A percentile compares a stretch with the other conserved stretches of the same genome.
Conservation (phyloP, 2,797 vertebrate genomes). For the Chelmon rostratus region DNA sequence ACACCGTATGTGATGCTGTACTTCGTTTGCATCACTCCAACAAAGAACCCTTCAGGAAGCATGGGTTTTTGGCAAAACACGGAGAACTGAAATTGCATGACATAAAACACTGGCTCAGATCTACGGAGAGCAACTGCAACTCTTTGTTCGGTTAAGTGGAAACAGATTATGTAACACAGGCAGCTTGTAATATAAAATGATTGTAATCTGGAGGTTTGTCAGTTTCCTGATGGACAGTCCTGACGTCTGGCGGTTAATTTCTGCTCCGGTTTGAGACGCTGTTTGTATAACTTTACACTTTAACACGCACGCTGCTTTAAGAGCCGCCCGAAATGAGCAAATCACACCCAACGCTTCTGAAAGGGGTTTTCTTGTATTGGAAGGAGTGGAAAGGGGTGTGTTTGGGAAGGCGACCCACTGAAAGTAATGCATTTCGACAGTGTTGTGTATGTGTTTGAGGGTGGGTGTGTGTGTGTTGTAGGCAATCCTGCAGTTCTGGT, state of each 20-base stretch:
- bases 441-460: conserved; percentile 37
- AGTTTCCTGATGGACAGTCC: not conserved
- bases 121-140: conserved; percentile 5
- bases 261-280: conserved; percentile 25
- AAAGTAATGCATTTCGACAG: conserved; percentile 74
- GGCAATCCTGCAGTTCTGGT: conserved; percentile 75
- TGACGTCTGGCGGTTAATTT: conserved; percentile 26
- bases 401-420: conserved; percentile 44
- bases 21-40: not conserved
- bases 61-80: not conserved
- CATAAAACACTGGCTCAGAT: not conserved
- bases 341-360: conserved; percentile 30
- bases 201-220: not conserved
- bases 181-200: not conserved
- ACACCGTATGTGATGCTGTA: not conserved
- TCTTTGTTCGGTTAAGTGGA: conserved; percentile 47
- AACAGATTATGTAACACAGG: conserved; percentile 49
- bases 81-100: not conserved
- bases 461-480: conserved; percentile 69
- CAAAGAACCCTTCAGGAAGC: not conserved
- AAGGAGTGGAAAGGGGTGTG: conserved; percentile 32
- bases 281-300: conserved; percentile 48
- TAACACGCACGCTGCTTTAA: conserved; percentile 12
- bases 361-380: conserved; percentile 56
- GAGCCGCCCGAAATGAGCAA: conserved; percentile 28